Base-by-base conservation (phyloP, 2,797 vertebrate genomes). In the Etheostoma nigrum region DNA sequence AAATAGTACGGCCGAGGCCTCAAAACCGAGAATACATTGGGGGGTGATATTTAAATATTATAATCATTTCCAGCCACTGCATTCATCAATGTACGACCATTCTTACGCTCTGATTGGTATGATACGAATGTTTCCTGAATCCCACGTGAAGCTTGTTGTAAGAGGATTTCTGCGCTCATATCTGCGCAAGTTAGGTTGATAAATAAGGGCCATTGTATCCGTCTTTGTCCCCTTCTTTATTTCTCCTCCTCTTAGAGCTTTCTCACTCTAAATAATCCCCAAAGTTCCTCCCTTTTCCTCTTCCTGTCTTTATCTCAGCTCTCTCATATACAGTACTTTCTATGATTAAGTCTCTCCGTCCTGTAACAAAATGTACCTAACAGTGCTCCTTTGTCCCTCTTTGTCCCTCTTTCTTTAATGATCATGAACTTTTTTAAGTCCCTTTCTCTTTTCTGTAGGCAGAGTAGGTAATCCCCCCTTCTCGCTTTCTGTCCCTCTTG, bases 191-290 rank as follows among this genome's bases (percentile, higher is more conserved):
- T 30, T 30, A 30, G 30, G 30, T 30, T 30, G 30, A 30, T 30
- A 30, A 30, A 30, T 30, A 30, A 5, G 30, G 30, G 5, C 30
- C 30, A 30, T 30, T 45, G 30, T 14, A 40, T 62, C 60, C 30
- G 33, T 14, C 44, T 62, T 48, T 65, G 65, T 81, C 60, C 42
- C n/a, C 9, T 42, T 71, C 59, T 57, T 51, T 60, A 47, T 62
- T 36, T 54, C 55, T 62, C 25, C 36, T 62, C 45, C 54, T 83
- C 48, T 65, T 27, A 21, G 16, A 76, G 74, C 48, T 78, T 59
- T 67, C 42, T 72, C 23, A 65, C 54, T 78, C 63, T 59, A 45
- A 84, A 70, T 82, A 86, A 83, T 81, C 67, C 75, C 36, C 13
- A 21, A 18, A 48, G 62, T 72, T 64, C 61, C 67, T 68, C 57